These are phyloP conservation scores for Oreochromis tanganicae DNA, from an alignment of 2,113 vertebrate species.

Conservation along the genomic window DNA sequence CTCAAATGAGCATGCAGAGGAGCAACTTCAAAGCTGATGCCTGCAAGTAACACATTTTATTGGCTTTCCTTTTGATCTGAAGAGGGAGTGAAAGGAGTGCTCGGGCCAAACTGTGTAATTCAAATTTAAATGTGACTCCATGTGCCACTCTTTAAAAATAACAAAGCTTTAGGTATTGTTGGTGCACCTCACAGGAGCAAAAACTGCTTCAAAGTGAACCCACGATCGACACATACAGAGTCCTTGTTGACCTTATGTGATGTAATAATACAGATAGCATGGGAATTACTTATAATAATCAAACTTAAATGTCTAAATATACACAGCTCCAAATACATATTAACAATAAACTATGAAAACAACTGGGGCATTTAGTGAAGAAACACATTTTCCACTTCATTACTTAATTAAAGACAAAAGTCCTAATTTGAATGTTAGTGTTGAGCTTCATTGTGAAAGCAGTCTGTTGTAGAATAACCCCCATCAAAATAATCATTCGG, in stretches of 20 bases:
- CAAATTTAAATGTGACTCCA: constrained; percentile 60
- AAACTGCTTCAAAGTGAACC: constrained; percentile 50
- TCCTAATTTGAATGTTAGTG: background rate
- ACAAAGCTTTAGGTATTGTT: constrained; percentile 44
- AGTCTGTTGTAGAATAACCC: background rate
- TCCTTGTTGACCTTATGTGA: background rate
- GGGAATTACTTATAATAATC: background rate
- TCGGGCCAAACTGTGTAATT: constrained; percentile 57
- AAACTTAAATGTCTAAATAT: background rate
- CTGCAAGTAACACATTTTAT: constrained; percentile 65
- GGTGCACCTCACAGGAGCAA: background rate
- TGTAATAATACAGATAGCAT: background rate
- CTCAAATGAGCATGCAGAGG: constrained; percentile 47
- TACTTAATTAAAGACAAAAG: background rate
- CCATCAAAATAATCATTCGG: background rate
- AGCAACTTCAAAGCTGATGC: constrained; percentile 72
- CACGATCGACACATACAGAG: background rate
- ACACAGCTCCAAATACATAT: background rate
- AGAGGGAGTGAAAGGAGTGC: constrained; percentile 29
- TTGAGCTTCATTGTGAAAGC: background rate
- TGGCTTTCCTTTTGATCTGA: constrained; percentile 76
- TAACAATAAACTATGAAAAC: background rate
- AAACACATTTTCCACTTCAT: background rate
- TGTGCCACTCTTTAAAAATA: constrained; percentile 53
- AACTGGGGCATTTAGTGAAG: background rate